Evolutionary conservation across 2,888 invertebrate genomes (phyloP), one percentile per base, ranked within the genome.

Genomic region (Scelioninae gen. 1): DNA sequence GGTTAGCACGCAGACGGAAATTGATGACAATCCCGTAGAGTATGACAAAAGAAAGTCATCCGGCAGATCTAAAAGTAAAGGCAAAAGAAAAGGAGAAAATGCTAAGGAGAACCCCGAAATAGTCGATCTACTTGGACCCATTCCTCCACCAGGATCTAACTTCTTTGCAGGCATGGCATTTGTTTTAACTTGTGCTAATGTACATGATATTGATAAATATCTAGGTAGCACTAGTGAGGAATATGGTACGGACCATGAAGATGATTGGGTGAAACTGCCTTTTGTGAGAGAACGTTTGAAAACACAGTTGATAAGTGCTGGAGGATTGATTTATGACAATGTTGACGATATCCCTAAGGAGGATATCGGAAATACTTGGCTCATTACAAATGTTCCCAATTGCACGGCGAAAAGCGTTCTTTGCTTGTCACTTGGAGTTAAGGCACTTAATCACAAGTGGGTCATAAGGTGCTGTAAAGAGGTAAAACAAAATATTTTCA

Each of bases 381-480:
- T 95, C 40, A 94, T 96, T 71, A 95, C 96, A 0, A 95, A 96
- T 8, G 93, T 95, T 13, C 95, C 95, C 47, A 96, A 96, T 86
- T 93, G 95, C 68, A 96, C 96, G 0, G 95, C 95, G 9, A 96
- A 96, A 89, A 96, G 95, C 91, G 93, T 97, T 85, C 94, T 95
- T 85, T 96, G 95, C 85, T 90, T 97, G 47, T 95, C 96, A 0
- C 94, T 94, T 0, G 95, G 95, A 77, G 93, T 96, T 56, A 93
- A 93, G 0, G 88, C 89, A 6, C 92, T 96, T 5, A 94, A 94
- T 51, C 95, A 96, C 91, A 93, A 93, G 74, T 97, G 96, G 96
- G 94, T 97, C 66, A 94, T 95, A 34, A 92, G 94, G 85, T 95
- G 95, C 87, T 95, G 95, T 87, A 90, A 90, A 13, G 87, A 92